Base-by-base conservation (phyloP, 35 echinoderm and acorn worm genomes). In the Holothuria glaberrima region DNA sequence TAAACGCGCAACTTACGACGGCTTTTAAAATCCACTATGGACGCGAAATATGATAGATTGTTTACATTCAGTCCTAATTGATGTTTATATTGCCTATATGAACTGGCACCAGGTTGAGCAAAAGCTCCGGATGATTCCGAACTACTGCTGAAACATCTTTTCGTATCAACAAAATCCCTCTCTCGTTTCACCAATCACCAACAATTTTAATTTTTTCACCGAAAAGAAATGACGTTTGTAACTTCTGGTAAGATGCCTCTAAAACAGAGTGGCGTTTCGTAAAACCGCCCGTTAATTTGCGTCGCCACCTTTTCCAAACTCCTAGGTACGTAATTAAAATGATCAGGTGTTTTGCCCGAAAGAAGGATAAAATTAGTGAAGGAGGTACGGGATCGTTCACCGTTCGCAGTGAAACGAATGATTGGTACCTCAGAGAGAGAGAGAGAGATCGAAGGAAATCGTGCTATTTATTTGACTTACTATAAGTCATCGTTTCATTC, bases 1-100 rank as follows among this genome's bases (percentile, higher is more conserved):
- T 84, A 84, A 84, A 84, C 54, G 33, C 28, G 22, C 59, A 36
- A 48, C 80, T 84, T 84, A 84, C 80, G 80, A 84, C 30, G 80
- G 80, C 80, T 84, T 84, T 84, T 84, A 84, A 84, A 84, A 84
- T 84, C 80, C 80, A 84, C 80, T 84, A 84, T 54, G 80, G 80
- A 36, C 80, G 48, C 54, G 80, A 84, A 84, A 84, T 84, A 84
- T 84, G 80, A 84, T 84, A 84, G 80, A 84, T 84, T 84, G 80
- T 84, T 84, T 84, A 84, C 61, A 31, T 84, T 84, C 80, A 31
- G 80, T 46, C 33, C 80, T 84, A 84, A 84, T 84, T 84, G 80
- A 84, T 84, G 80, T 84, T 84, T 84, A 84, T 84, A 84, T 84
- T 84, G 80, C 56, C 80, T 63, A 59, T 84, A 84, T 84, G 80